phyloP scores from a whole-genome alignment of 2,888 invertebrate genomes.

The Pollenia labialis region DNA sequence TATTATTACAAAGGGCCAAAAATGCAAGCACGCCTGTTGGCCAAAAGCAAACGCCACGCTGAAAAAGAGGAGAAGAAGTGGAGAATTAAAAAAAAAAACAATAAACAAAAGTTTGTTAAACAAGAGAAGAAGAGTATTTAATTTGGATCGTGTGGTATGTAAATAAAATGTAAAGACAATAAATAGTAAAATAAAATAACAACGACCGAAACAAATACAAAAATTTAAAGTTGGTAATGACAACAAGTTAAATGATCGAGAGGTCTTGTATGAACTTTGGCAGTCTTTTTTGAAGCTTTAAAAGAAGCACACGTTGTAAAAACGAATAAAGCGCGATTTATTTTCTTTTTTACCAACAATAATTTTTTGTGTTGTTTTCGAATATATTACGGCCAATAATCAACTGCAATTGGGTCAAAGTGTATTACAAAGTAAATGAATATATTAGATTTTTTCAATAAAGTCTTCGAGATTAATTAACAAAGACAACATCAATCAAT shows the following conservation, averaged over 20 bases:
- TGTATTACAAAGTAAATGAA: slow-evolving; percentile 3
- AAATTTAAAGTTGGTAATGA: slow-evolving; percentile 60
- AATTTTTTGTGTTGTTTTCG: slow-evolving; percentile 15
- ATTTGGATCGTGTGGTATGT: slow-evolving; percentile 16
- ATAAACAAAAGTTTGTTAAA: neutral
- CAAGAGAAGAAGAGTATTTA: slow-evolving; percentile 25
- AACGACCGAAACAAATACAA: slow-evolving; percentile 18
- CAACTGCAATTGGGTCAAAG: slow-evolving; percentile 51
- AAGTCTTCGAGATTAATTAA: slow-evolving; percentile 48
- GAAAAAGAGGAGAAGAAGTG: neutral
- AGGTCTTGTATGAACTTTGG: slow-evolving; percentile 62
- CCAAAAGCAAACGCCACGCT: neutral
- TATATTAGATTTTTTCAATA: neutral
- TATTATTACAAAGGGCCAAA: neutral
- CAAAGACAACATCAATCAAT: neutral
- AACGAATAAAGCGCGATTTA: slow-evolving; percentile 28
- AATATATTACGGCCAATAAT: neutral
- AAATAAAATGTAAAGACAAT: slow-evolving; percentile 9
- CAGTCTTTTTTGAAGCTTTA: slow-evolving; percentile 74
- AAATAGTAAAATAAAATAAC: slow-evolving; percentile 22
- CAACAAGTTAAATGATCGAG: slow-evolving; percentile 57
- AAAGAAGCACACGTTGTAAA: slow-evolving; percentile 73
- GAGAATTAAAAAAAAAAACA: no score
- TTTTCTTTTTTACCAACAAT: neutral
- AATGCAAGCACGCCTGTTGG: neutral